Conservation (phyloP, 2,888 invertebrate species). For the Acanthococcus lagerstroemiae region DNA sequence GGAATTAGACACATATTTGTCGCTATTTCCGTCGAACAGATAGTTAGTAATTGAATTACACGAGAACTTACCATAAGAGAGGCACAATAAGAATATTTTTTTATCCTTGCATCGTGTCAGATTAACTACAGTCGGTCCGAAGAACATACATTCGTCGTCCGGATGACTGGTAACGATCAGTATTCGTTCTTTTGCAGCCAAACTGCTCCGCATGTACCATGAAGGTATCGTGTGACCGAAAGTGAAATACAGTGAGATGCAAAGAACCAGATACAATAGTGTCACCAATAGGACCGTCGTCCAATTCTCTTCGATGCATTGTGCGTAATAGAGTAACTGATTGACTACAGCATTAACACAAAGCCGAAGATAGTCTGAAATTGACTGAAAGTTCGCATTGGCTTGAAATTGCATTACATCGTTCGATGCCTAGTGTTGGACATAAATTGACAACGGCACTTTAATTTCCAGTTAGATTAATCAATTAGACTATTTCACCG, state of each 20-base stretch:
- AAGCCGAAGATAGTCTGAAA: not conserved
- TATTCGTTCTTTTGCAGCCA: conserved; percentile 44
- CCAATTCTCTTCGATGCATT: conserved; percentile 6
- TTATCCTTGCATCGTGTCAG: conserved; percentile 53
- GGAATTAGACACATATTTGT: not conserved
- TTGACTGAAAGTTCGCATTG: not conserved
- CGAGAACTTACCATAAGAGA: conserved; percentile 66
- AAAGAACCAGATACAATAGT: conserved; percentile 1
- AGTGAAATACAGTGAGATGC: conserved; percentile 9
- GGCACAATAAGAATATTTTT: conserved; percentile 69
- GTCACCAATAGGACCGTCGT: not conserved
- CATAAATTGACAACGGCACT: no score
- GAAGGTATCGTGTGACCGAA: not conserved
- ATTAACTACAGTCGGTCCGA: conserved; percentile 77
- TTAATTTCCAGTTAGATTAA: no score
- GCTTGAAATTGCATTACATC: not conserved
- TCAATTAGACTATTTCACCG: no score
- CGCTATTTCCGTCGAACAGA: no score
- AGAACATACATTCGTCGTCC: conserved; percentile 99
- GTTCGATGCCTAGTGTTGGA: not conserved
- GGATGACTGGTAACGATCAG: conserved; percentile 88
- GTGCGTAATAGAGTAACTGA: not conserved
- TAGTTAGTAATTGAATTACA: no score
- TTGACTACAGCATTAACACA: conserved; percentile 5
- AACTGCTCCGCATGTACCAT: not conserved